Base-by-base conservation (phyloP, 2,797 vertebrate species). In the Eupleurogrammus muticus region DNA sequence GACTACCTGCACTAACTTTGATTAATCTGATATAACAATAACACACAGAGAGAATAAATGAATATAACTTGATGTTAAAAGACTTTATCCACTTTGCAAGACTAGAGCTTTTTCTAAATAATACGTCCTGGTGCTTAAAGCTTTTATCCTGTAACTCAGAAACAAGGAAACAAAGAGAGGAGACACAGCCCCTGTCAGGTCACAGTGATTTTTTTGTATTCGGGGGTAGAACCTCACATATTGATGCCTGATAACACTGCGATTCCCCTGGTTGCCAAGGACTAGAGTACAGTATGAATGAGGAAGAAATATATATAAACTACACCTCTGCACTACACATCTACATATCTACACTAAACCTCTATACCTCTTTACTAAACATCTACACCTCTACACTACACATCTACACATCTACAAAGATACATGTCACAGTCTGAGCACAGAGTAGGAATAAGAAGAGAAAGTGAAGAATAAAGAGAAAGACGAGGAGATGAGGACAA, bases 191-290 rank as follows among this genome's bases (percentile, higher is more conserved):
- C 63, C 66, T 68, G 21, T 49, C 24, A 70, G 82, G 64, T 86
- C 66, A 80, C 73, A 59, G 50, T 61, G 60, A 73, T 80, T 85
- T 89, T 70, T 78, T 77, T 79, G 79, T 80, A 88, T 88, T 80
- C 81, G 82, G 64, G 49, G 77, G 73, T 49, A 34, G 68, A 36
- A 72, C 69, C 71, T 77, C 71, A 28, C 34, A 72, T 87, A 89
- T 89, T 50, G 79, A 86, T 81, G 66, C 62, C 72, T 73, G 82
- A 88, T 87, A 85, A 89, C 83, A 74, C 78, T 28, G 49, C 23
- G 68, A 87, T 81, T 78, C 85, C 81, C 79, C 58, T 56, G 60
- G 54, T 83, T 80, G 66, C 79, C 80, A 85, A 85, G 80, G 72
- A 56, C 16, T 17, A 40, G 65, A 52, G 69, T 89, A 84, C 64